phyloP scores from a whole-genome alignment of 2,113 vertebrate species.

The Smithornis capensis region DNA sequence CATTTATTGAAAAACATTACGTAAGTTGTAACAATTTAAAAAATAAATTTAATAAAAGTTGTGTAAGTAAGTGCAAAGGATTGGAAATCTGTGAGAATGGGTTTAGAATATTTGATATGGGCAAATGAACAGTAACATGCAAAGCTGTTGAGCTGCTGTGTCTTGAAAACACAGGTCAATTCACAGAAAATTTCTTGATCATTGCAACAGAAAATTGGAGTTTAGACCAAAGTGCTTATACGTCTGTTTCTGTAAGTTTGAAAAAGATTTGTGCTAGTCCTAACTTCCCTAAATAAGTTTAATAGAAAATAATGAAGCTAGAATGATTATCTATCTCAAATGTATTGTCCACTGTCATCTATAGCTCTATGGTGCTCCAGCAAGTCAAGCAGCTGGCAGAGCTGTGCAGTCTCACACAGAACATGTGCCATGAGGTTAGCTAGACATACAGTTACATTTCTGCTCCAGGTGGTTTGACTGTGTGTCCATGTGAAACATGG shows the following conservation, averaged over 20 bases:
- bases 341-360: not conserved
- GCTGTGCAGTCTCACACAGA: not conserved
- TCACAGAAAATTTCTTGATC: not conserved
- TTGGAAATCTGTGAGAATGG: not conserved
- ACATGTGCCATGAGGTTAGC: accelerated
- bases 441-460: not conserved
- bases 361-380: not conserved
- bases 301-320: not conserved
- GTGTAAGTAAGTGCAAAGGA: not conserved
- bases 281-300: not conserved
- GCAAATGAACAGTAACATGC: not conserved
- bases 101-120: not conserved
- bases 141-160: not conserved
- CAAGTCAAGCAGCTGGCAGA: not conserved
- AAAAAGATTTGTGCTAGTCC: not conserved
- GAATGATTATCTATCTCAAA: not conserved
- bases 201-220: not conserved
- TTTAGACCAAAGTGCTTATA: not conserved
- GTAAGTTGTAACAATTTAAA: not conserved
- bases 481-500: not conserved
- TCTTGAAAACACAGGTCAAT: not conserved
- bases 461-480: not conserved
- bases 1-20: not conserved
- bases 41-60: not conserved
- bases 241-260: not conserved